Evolutionary conservation across 2,888 invertebrate genomes (phyloP).

Genomic region (Ypsolopha scabrella): DNA sequence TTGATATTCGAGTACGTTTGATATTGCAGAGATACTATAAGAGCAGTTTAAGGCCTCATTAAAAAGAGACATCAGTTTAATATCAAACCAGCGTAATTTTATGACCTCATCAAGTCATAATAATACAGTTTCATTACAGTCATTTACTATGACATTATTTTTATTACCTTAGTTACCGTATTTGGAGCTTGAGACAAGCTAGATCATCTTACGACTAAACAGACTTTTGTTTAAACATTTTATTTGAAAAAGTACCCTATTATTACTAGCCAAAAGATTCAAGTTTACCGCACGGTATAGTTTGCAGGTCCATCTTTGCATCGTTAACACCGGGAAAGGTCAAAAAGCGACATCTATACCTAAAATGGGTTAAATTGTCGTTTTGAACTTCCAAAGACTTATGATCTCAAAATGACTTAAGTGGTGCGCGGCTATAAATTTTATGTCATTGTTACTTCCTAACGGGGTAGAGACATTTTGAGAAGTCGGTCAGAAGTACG

Average conservation of each 20-base stretch:
- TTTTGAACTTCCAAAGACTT: not conserved
- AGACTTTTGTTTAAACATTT: not conserved
- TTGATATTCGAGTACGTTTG: too few relatives aligned
- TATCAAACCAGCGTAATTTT: not conserved
- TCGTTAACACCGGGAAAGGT: not conserved
- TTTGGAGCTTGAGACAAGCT: constrained; percentile 9
- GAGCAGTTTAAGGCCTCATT: too few relatives aligned
- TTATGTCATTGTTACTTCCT: not conserved
- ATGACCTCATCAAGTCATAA: not conserved
- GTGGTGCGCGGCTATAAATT: not conserved
- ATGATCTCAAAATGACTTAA: not conserved
- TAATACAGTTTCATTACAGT: not conserved
- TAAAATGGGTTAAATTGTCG: constrained; percentile 1
- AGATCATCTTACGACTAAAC: not conserved
- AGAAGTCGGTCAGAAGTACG: too few relatives aligned
- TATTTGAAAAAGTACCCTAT: too few relatives aligned
- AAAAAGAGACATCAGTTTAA: not conserved
- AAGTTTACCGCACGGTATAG: not conserved
- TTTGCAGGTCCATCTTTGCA: not conserved
- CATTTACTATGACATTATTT: constrained; percentile 15
- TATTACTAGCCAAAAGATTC: too few relatives aligned
- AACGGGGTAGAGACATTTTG: too few relatives aligned
- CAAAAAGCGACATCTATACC: constrained; percentile 1
- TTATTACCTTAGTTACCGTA: constrained; percentile 16
- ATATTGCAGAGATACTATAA: too few relatives aligned